Conservation (phyloP, 1,140 invertebrate species). For the Zophobas atratus region DNA sequence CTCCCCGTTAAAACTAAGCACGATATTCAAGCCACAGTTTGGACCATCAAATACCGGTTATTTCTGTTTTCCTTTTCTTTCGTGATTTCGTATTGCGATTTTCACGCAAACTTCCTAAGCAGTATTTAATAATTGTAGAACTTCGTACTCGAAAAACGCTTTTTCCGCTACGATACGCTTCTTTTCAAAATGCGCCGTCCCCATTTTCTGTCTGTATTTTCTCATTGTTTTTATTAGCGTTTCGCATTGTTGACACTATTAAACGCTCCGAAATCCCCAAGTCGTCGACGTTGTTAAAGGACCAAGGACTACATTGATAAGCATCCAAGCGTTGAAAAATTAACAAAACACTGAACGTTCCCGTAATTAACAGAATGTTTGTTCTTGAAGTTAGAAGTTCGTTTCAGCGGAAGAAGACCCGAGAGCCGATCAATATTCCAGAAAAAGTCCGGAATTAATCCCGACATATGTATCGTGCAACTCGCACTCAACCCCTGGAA, state of each 20-base stretch:
- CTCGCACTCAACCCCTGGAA: too few species aligned
- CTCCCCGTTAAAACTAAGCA: too few species aligned
- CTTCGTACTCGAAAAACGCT: too few species aligned
- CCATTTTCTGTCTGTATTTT: not conserved
- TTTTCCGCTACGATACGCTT: too few species aligned
- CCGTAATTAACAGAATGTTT: conserved; percentile 33
- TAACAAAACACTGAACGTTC: conserved; percentile 14
- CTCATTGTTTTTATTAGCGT: conserved; percentile 22
- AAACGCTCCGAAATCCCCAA: conserved; percentile 13
- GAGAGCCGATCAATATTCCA: not conserved
- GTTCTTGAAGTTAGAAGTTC: conserved; percentile 6
- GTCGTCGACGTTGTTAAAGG: conserved; percentile 12
- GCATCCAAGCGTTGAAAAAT: conserved; percentile 36
- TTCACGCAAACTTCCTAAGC: too few species aligned
- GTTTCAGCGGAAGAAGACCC: not conserved
- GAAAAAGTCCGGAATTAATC: not conserved
- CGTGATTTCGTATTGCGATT: too few species aligned
- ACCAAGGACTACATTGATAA: conserved; percentile 27
- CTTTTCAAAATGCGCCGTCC: not conserved
- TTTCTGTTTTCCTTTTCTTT: too few species aligned
- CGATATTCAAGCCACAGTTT: too few species aligned
- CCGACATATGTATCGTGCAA: not conserved
- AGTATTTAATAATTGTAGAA: too few species aligned
- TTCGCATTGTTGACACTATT: conserved; percentile 16
- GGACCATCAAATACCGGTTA: too few species aligned